Percentiles rank a stretch among this genome's conserved stretches.
Conservation (phyloP, 35 echinoderm and acorn worm species). For the Stichopus chloronotus region DNA sequence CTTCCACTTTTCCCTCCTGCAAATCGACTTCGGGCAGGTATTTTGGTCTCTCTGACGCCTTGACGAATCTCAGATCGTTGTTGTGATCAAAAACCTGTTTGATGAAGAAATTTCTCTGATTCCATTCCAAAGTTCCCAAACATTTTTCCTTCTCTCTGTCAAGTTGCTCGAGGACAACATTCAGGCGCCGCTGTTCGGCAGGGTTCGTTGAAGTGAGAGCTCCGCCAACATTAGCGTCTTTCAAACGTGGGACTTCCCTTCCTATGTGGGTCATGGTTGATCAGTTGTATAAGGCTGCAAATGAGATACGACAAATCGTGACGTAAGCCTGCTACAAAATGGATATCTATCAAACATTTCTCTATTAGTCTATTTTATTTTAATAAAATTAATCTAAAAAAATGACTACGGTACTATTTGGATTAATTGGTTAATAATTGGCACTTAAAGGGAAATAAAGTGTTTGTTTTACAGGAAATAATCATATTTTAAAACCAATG, state of each 20-base stretch:
- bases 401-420: too few relatives aligned
- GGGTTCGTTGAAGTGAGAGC: constrained; percentile 59
- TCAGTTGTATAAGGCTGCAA: too few relatives aligned
- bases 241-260: background rate
- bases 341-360: too few relatives aligned
- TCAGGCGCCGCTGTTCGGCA: constrained; percentile 71
- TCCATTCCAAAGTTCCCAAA: constrained; percentile 69
- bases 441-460: too few relatives aligned
- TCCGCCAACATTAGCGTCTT: constrained; percentile 5
- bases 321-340: too few relatives aligned
- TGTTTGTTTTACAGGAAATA: too few relatives aligned
- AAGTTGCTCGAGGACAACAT: constrained; percentile 56
- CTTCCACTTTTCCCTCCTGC: background rate
- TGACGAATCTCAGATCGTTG: constrained; percentile 87
- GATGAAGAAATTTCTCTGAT: constrained; percentile 89
- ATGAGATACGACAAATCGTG: too few relatives aligned
- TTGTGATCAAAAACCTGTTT: constrained; percentile 94
- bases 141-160: constrained; percentile 79
- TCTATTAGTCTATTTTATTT: too few relatives aligned
- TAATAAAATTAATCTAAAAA: too few relatives aligned
- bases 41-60: constrained; percentile 76
- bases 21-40: constrained; percentile 42
- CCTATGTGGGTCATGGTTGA: background rate
- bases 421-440: too few relatives aligned
- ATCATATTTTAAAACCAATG: too few relatives aligned